phyloP scores from a whole-genome alignment of 2,888 invertebrate genomes.

The Lydus trimaculatus region DNA sequence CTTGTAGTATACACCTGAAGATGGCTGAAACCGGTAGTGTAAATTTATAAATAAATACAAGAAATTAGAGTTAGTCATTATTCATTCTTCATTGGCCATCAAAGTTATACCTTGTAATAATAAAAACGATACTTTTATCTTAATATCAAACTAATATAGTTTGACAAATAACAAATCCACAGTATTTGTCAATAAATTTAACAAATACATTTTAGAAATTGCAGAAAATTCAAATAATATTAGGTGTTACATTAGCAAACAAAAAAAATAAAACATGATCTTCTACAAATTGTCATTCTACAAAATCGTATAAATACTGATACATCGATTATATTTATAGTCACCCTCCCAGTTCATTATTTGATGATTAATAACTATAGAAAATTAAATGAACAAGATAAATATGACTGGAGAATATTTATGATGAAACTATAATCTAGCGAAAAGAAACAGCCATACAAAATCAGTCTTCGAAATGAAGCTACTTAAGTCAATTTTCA shows the following conservation, averaged over 20 bases:
- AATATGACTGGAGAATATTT: conserved; percentile 12
- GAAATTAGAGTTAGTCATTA: no score
- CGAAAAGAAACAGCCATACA: conserved; percentile 25
- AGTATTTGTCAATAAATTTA: background rate
- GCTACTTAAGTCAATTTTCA: background rate
- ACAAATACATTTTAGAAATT: background rate
- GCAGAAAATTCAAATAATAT: background rate
- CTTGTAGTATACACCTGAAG: no score
- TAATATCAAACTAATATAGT: conserved; percentile 5
- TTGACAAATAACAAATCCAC: background rate
- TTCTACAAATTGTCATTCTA: background rate
- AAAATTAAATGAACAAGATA: no score
- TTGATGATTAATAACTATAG: background rate
- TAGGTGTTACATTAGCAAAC: background rate
- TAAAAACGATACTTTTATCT: no score
- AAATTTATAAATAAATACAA: no score
- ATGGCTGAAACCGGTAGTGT: no score
- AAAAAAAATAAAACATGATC: background rate
- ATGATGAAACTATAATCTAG: conserved; percentile 15
- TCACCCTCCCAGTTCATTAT: background rate
- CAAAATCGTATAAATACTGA: background rate
- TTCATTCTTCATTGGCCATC: no score
- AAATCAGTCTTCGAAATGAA: conserved; percentile 30
- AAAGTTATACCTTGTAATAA: no score
- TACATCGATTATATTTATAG: background rate